These are phyloP conservation scores for Salmo trutta DNA, from an alignment of 2,797 vertebrate species.

Conservation along the genomic window DNA sequence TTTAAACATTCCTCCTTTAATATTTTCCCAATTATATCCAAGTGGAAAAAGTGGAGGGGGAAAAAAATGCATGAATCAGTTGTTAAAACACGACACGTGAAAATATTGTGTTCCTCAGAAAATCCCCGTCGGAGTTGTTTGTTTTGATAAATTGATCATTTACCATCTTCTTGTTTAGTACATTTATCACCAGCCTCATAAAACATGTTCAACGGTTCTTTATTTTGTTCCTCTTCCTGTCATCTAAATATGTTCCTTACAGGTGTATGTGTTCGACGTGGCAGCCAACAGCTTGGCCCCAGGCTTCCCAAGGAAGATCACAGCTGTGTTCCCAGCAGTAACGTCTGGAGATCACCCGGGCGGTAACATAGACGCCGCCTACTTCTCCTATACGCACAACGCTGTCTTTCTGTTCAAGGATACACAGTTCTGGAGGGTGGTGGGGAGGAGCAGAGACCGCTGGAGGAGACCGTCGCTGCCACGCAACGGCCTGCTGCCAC, in stretches of 20 bases:
- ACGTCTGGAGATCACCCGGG: constrained; percentile 74
- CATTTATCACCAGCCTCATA: not conserved
- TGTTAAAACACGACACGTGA: not conserved
- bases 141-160: not conserved
- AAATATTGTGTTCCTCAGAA: not conserved
- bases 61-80: not conserved
- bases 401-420: constrained; percentile 83
- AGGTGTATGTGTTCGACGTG: constrained; percentile 84
- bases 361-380: constrained; percentile 76
- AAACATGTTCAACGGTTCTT: not conserved
- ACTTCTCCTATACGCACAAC: constrained; percentile 86
- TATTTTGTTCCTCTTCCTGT: not conserved
- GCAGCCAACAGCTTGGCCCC: constrained; percentile 62
- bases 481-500: constrained; percentile 39
- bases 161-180: not conserved
- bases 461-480: constrained; percentile 66
- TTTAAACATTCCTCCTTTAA: not conserved
- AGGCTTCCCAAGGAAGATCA: constrained; percentile 77
- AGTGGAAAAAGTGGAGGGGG: not conserved
- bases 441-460: constrained; percentile 63
- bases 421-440: constrained; percentile 77
- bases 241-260: constrained; percentile 24
- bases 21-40: not conserved
- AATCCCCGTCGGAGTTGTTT: constrained; percentile 4
- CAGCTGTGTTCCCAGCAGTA: constrained; percentile 75